Evolutionary conservation across 2,113 vertebrate species (phyloP).

Genomic region (Nothoprocta pentlandii): DNA sequence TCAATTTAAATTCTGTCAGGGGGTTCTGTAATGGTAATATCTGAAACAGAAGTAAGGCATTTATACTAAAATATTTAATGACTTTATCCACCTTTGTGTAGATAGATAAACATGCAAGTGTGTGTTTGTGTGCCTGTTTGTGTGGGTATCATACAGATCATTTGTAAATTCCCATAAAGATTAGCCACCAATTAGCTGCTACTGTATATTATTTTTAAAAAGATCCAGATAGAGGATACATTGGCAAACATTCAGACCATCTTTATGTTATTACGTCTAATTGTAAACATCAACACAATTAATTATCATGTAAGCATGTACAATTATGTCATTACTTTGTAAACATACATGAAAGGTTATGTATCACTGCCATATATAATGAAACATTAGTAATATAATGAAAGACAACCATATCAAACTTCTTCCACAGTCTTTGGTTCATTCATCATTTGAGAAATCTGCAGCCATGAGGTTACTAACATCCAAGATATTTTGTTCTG

Average conservation of each 20-base stretch:
- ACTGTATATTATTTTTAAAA: conserved; percentile 40
- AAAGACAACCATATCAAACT: conserved; percentile 33
- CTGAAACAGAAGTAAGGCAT: conserved; percentile 35
- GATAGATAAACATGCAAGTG: neutral
- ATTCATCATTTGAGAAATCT: neutral
- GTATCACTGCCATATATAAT: conserved; percentile 6
- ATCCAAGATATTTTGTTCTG: neutral
- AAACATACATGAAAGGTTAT: conserved; percentile 65
- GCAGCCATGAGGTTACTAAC: neutral
- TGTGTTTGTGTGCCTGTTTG: neutral
- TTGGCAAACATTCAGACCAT: conserved; percentile 65
- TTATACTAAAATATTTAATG: conserved; percentile 38
- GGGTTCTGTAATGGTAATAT: conserved; percentile 57
- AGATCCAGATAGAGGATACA: conserved; percentile 32
- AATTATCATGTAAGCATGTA: conserved; percentile 64
- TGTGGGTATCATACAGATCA: neutral
- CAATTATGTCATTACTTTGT: conserved; percentile 55
- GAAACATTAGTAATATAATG: conserved; percentile 28
- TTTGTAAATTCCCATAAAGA: conserved; percentile 2
- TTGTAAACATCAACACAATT: conserved; percentile 60
- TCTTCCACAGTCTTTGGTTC: neutral
- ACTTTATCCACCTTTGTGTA: conserved; percentile 28
- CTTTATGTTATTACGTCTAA: conserved; percentile 63
- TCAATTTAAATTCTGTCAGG: conserved; percentile 63
- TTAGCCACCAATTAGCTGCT: conserved; percentile 41